Base-by-base conservation (phyloP, 2,797 vertebrate genomes). In the Lagocephalus sceleratus region DNA sequence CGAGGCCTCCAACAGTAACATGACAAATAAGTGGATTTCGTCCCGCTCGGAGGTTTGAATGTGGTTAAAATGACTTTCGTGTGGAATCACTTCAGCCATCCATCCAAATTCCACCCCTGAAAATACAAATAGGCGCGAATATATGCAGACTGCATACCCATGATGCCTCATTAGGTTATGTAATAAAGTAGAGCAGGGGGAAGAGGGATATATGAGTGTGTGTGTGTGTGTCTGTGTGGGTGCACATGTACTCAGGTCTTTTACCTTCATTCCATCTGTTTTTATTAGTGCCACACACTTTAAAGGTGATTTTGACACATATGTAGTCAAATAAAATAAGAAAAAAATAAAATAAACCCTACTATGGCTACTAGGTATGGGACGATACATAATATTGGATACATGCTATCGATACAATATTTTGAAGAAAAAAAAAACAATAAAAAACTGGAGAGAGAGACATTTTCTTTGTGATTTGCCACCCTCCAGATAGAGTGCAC, bases 51-150 rank as follows among this genome's bases (percentile, higher is more conserved):
- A 77, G 82, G 64, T 81, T 82, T 62, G 73, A 68, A 79, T 68
- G 78, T 71, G 73, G 75, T 84, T 82, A 78, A 87, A 85, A 87
- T 90, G 43, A 84, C 85, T 84, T 88, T 87, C 80, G 77, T 81
- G 71, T 75, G 70, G 79, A 77, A 88, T 88, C 81, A 85, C 79
- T 65, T 73, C 41, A 60, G 60, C 73, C 84, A 83, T 88, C 76
- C 67, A 84, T 88, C 80, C 71, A 84, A 74, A 88, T 86, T 79
- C 66, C 63, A 66, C 47, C 65, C 51, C 49, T 60, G 66, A 62
- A 71, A 71, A 59, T 79, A 80, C 55, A 87, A 90, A 87, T 82
- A 70, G 70, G 64, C 56, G 62, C 39, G 50, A 76, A 69, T 75
- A 78, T 78, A 81, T 83, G 66, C 72, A 67, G 60, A 54, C 53